Percentiles rank a stretch among this genome's conserved stretches.
Conservation (phyloP, 1,140 invertebrate genomes). For the Elymnias hypermnestra region DNA sequence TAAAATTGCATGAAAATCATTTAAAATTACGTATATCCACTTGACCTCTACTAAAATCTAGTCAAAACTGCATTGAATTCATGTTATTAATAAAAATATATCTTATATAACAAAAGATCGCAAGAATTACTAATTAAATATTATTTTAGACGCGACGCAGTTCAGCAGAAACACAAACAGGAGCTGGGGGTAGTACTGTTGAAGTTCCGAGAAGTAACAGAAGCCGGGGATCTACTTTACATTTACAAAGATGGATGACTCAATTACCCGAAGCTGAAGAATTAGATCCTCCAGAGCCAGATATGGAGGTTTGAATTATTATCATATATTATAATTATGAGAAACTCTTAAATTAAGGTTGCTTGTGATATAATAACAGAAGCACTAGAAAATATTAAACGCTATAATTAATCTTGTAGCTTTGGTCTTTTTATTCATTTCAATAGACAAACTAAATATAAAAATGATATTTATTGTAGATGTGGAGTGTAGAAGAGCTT, state of each 20-base stretch:
- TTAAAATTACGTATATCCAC: neutral
- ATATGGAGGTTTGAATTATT: conserved; percentile 69
- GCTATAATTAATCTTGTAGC: neutral
- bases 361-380: neutral
- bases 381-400: neutral
- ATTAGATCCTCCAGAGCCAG: conserved; percentile 55
- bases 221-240: conserved; percentile 78
- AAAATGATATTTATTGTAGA: conserved; percentile 36
- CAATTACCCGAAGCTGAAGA: conserved; percentile 74
- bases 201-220: conserved; percentile 57
- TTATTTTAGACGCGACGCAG: conserved; percentile 59
- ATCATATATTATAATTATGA: too few species aligned
- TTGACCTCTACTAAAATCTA: conserved; percentile 1
- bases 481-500: conserved; percentile 84
- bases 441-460: neutral
- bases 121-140: too few species aligned
- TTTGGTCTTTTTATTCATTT: too few species aligned
- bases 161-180: conserved; percentile 62
- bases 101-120: too few species aligned
- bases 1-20: neutral
- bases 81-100: too few species aligned
- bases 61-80: too few species aligned
- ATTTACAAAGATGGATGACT: conserved; percentile 85
- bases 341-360: neutral
- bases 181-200: conserved; percentile 45